These are phyloP conservation scores for Odobenus rosmarus DNA, from an alignment of 2,113 vertebrate species.

Conservation along the genomic window DNA sequence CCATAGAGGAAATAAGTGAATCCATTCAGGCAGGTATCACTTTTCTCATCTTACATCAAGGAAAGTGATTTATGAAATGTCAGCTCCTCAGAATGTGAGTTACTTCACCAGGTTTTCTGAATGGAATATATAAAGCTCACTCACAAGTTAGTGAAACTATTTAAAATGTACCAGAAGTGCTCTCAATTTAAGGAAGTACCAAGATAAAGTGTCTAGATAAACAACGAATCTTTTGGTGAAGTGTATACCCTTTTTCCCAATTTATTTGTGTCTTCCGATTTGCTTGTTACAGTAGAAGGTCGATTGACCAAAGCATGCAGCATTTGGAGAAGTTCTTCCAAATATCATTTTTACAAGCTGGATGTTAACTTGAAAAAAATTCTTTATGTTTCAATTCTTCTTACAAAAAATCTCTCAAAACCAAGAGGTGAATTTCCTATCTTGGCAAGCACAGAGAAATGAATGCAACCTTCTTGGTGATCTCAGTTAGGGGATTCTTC, in stretches of 20 bases:
- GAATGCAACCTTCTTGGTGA: not conserved
- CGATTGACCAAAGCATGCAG: not conserved
- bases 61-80: not conserved
- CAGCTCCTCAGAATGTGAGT: not conserved
- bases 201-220: not conserved
- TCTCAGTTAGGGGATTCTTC: not conserved
- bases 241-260: not conserved
- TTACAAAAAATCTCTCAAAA: not conserved
- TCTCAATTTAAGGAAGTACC: not conserved
- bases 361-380: not conserved
- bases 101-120: not conserved
- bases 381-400: not conserved
- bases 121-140: not conserved
- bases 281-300: not conserved
- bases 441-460: not conserved
- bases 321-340: constrained; percentile 43
- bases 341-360: not conserved
- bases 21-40: not conserved
- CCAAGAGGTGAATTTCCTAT: not conserved
- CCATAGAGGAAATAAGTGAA: not conserved
- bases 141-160: not conserved
- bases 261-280: not conserved
- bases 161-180: not conserved
- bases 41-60: not conserved
- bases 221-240: not conserved